Base-by-base conservation (phyloP, 23 tunicate genomes). In the Trididemnum miniatum region DNA sequence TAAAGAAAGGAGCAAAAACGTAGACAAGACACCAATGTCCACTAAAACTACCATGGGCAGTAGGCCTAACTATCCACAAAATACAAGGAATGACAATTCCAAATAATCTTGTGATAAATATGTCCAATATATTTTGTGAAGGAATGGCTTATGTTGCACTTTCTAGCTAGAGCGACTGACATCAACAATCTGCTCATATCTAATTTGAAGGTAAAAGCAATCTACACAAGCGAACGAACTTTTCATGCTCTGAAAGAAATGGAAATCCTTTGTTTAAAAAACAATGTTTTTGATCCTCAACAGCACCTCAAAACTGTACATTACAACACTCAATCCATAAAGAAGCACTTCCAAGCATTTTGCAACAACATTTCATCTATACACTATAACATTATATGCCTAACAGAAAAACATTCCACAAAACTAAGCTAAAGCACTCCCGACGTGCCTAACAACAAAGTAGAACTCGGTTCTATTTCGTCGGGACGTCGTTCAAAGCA, bases 121-220 rank as follows among this genome's bases (percentile, higher is more conserved):
- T 66, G 73, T n/a, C 23, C 27, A 66, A 66, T 20, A 66, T 44
- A 9, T 66, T 66, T 2, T 20, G 35, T 20, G 35, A 66, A 34
- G 73, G 73, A 66, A 66, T 66, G 73, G 73, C 35, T n/a, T 66
- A 66, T 66, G 73, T 66, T 66, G 73, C 73, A 1, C 34, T 66
- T 23, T 29, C 35, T 30, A n/a, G n/a, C n/a, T n/a, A 32, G 73
- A 1, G 34, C 34, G 3, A 66, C 73, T 34, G 29, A 32, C 34
- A 1, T 66, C 1, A 23, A 66, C 27, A 34, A 34, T 34, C 73
- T 66, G 1, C 29, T 29, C 34, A 66, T 66, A 7, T 20, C 1
- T 26, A 1, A 66, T 30, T 66, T 66, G 9, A 30, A 66, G 29
- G 34, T n/a, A 29, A 32, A 66, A 66, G 29, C 23, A 3, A 66